A percentile compares a stretch with the other conserved stretches of the same genome.
phyloP scores from a whole-genome alignment of 2,888 invertebrate species.

The Cantharis lateralis region DNA sequence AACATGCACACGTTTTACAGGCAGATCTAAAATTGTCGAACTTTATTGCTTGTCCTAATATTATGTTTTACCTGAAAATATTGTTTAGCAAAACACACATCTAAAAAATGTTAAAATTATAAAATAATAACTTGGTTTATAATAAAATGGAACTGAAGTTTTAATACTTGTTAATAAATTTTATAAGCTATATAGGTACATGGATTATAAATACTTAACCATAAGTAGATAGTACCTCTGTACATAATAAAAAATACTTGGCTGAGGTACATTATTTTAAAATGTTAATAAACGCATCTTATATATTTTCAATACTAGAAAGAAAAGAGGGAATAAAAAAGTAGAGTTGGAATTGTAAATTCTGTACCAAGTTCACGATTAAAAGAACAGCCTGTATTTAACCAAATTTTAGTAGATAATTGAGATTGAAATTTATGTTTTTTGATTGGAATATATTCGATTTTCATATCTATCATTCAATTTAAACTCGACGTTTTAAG shows the following conservation, averaged over 20 bases:
- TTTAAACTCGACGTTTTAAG: background rate
- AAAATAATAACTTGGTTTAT: too few relatives aligned
- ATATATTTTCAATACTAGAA: too few relatives aligned
- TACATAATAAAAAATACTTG: too few relatives aligned
- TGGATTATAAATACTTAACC: too few relatives aligned
- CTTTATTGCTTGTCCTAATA: background rate
- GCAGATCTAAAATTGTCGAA: constrained; percentile 13
- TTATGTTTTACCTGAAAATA: background rate
- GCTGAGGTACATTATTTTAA: too few relatives aligned
- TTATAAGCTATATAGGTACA: too few relatives aligned
- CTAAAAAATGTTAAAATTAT: background rate
- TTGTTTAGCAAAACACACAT: background rate
- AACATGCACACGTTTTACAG: constrained; percentile 12
- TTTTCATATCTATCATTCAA: background rate
- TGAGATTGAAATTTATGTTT: constrained; percentile 20
- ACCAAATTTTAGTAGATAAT: constrained; percentile 17
- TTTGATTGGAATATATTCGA: constrained; percentile 15
- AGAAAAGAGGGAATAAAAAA: too few relatives aligned
- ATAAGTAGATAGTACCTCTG: too few relatives aligned
- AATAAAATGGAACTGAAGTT: background rate
- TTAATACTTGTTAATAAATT: too few relatives aligned
- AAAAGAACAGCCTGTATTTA: constrained; percentile 5
- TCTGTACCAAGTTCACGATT: background rate
- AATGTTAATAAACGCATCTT: too few relatives aligned
- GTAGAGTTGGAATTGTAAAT: too few relatives aligned